Evolutionary conservation across 2,888 invertebrate species (phyloP).

Genomic region (Cephalotes varians): DNA sequence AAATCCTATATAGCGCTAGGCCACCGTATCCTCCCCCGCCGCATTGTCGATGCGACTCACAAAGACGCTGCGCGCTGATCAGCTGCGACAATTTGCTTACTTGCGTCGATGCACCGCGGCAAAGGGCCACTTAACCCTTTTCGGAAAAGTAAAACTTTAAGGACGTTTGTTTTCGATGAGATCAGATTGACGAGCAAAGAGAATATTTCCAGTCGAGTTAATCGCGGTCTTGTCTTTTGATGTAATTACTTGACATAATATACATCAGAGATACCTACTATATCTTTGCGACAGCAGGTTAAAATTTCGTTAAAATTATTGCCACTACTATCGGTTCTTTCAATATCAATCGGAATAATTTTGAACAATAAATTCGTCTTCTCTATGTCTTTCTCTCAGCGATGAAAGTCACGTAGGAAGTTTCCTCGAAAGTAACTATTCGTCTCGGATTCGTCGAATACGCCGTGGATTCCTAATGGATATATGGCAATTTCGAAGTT

Average conservation of each 20-base stretch:
- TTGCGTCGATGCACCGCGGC: conserved; percentile 28
- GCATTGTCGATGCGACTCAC: conserved; percentile 32
- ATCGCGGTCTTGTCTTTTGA: background rate
- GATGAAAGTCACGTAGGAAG: conserved; percentile 27
- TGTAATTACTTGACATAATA: background rate
- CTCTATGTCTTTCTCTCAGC: background rate
- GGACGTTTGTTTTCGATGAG: conserved; percentile 35
- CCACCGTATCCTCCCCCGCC: conserved; percentile 37
- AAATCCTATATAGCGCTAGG: conserved; percentile 70
- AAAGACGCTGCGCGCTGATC: conserved; percentile 64
- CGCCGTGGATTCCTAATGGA: background rate
- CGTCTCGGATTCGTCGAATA: conserved; percentile 32
- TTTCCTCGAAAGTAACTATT: conserved; percentile 23
- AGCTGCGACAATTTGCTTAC: conserved; percentile 66
- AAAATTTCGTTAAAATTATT: background rate
- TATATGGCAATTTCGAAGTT: conserved; percentile 40
- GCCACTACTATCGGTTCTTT: background rate
- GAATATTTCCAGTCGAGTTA: conserved; percentile 17
- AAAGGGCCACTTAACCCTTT: conserved; percentile 38
- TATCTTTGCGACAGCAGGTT: background rate
- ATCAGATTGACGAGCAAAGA: background rate
- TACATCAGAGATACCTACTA: background rate
- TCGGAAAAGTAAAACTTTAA: conserved; percentile 5
- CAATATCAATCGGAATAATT: background rate
- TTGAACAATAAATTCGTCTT: background rate